A percentile compares a stretch with the other conserved stretches of the same genome.
Conservation (phyloP, 2,888 invertebrate species). For the Tenthredo amoena region DNA sequence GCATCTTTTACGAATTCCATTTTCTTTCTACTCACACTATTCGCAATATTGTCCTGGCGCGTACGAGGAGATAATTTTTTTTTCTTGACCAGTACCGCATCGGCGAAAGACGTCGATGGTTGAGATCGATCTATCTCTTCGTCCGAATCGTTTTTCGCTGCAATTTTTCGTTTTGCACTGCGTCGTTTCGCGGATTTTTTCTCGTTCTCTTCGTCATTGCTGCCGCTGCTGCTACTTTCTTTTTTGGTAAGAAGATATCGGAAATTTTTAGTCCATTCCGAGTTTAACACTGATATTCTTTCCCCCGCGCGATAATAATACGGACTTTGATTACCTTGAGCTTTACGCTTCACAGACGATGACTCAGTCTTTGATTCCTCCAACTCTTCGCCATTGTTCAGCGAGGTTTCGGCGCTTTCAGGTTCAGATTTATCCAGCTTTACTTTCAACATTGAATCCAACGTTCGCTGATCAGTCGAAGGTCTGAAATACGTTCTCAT, state of each 20-base stretch:
- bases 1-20: background rate
- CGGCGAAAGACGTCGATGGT: conserved; percentile 31
- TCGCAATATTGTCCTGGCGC: too few species aligned
- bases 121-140: background rate
- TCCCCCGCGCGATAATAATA: background rate
- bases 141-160: background rate
- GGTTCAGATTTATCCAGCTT: conserved; percentile 24
- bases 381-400: conserved; percentile 20
- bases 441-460: conserved; percentile 17
- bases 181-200: background rate
- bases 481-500: background rate
- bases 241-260: background rate
- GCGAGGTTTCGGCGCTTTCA: background rate
- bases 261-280: background rate
- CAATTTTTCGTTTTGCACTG: background rate
- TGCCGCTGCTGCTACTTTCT: background rate
- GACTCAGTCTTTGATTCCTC: conserved; percentile 8
- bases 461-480: conserved; percentile 22
- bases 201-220: background rate
- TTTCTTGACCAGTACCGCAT: background rate
- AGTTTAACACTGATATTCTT: background rate
- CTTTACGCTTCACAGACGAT: background rate
- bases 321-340: conserved; percentile 15
- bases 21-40: background rate
- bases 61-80: background rate